Percentiles rank a stretch among this genome's conserved stretches.
Conservation (phyloP, 2,113 vertebrate species). For the Monopterus albus region DNA sequence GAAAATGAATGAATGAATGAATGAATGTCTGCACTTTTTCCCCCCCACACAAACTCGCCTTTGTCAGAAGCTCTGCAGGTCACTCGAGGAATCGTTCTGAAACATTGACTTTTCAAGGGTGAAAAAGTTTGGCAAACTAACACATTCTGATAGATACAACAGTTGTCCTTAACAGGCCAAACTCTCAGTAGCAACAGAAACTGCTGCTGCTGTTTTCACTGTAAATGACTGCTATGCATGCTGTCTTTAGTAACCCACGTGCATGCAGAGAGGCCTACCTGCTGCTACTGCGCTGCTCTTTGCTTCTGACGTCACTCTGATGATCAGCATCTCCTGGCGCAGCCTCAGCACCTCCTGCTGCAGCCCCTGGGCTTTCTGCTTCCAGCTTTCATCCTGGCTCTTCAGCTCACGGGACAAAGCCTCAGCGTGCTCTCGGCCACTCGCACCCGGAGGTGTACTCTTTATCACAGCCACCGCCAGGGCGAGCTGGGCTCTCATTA, state of each 20-base stretch:
- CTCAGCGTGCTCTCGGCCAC: constrained; percentile 80
- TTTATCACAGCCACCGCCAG: constrained; percentile 89
- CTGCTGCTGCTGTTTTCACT: neutral
- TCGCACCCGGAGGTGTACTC: constrained; percentile 83
- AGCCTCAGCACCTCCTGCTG: constrained; percentile 88
- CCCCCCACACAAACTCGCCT: neutral
- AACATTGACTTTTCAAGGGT: neutral
- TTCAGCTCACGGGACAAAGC: constrained; percentile 76
- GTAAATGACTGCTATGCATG: neutral
- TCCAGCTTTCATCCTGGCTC: constrained; percentile 75
- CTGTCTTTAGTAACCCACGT: neutral
- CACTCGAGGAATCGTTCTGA: neutral
- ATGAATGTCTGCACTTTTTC: neutral
- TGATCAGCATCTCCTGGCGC: constrained; percentile 85
- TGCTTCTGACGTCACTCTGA: constrained; percentile 55
- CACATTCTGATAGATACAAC: neutral
- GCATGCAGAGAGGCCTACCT: constrained; percentile 9
- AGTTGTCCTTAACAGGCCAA: neutral
- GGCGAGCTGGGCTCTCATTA: constrained; percentile 82
- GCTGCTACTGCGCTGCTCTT: constrained; percentile 9
- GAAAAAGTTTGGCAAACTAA: neutral
- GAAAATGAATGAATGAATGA: too few species aligned
- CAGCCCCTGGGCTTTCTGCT: constrained; percentile 74
- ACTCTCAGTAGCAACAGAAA: neutral
- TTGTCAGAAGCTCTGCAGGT: neutral